phyloP scores from a whole-genome alignment of 2,888 invertebrate species.

The Gastracanthus pulcherrimus region DNA sequence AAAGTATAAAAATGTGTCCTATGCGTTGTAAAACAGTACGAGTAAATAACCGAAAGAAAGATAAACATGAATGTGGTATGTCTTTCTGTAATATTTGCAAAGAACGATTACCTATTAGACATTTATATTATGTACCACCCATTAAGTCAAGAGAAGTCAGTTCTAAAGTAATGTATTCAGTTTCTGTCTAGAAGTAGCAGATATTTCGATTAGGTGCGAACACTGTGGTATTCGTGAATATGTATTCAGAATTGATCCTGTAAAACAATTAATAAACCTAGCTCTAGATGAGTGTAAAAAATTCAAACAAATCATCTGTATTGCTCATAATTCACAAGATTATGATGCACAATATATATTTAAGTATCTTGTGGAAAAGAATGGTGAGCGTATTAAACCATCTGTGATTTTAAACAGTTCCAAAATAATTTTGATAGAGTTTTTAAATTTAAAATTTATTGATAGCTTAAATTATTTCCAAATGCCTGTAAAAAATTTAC shows the following conservation, averaged over 20 bases:
- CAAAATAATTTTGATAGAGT: no score
- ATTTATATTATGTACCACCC: constrained; percentile 36
- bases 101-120: neutral
- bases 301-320: constrained; percentile 46
- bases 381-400: no score
- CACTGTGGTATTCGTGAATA: constrained; percentile 38
- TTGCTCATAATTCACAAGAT: constrained; percentile 46
- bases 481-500: no score
- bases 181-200: no score
- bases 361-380: constrained; percentile 50
- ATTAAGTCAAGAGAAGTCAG: neutral
- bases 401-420: no score
- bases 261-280: constrained; percentile 45
- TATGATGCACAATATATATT: constrained; percentile 40
- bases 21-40: no score
- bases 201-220: no score
- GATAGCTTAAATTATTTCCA: no score
- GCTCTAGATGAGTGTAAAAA: constrained; percentile 20
- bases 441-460: no score
- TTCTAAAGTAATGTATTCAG: no score
- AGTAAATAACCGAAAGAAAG: no score
- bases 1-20: no score
- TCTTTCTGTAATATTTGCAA: neutral
- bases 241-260: constrained; percentile 36
- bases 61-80: neutral